These are phyloP conservation scores for Syngnathus acus DNA, from an alignment of 2,797 vertebrate genomes.

Conservation along the genomic window DNA sequence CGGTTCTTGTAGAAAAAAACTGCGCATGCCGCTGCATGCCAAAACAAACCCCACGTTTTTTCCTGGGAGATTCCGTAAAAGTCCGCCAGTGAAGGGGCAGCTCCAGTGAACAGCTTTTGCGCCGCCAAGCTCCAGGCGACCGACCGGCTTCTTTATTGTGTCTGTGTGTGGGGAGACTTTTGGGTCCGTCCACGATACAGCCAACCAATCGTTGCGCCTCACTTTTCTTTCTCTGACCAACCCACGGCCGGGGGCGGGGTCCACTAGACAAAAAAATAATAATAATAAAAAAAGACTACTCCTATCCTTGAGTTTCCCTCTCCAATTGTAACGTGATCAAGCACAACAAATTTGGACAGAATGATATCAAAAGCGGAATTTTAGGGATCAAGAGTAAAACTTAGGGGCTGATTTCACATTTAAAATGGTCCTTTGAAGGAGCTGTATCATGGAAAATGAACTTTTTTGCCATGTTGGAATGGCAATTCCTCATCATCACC, in stretches of 20 bases:
- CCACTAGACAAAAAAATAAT: conserved; percentile 29
- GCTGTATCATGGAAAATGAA: too few relatives aligned
- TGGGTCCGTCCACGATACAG: conserved; percentile 22
- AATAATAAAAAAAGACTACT: conserved; percentile 11
- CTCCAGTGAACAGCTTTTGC: conserved; percentile 23
- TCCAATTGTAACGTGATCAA: not conserved
- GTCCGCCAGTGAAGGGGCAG: conserved; percentile 15
- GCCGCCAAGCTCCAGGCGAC: conserved; percentile 26
- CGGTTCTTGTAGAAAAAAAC: not conserved
- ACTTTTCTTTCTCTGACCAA: conserved; percentile 52
- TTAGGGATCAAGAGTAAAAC: not conserved
- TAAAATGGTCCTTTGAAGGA: not conserved
- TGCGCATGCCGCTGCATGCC: not conserved
- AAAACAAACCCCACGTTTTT: conserved; percentile 15
- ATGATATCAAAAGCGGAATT: not conserved
- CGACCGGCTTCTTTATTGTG: conserved; percentile 53
- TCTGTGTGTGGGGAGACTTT: conserved; percentile 42
- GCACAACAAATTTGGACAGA: not conserved
- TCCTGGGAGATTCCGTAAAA: conserved; percentile 2
- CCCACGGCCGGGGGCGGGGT: conserved; percentile 48
- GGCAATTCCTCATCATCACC: too few relatives aligned
- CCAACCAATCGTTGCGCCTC: conserved; percentile 52
- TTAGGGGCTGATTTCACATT: not conserved
- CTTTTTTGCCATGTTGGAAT: too few relatives aligned
- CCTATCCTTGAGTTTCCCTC: not conserved